These are phyloP conservation scores for Cathartes aura DNA, from an alignment of 2,113 vertebrate species.

Conservation along the genomic window DNA sequence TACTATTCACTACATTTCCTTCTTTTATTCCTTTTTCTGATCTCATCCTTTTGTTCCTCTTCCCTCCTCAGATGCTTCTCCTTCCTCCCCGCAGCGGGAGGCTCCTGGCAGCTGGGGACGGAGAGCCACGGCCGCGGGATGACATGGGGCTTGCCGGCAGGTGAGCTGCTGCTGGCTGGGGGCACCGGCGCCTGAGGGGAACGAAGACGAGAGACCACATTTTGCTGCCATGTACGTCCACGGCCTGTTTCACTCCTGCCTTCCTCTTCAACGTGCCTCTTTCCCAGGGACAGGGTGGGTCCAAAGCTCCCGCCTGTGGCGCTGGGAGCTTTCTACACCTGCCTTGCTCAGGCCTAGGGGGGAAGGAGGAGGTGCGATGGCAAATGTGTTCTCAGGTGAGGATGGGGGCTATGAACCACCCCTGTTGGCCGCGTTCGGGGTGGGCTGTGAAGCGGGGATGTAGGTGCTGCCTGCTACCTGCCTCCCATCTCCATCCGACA, in stretches of 20 bases:
- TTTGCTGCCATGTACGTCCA: not conserved
- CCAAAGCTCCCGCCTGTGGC: not conserved
- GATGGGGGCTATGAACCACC: not conserved
- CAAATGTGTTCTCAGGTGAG: not conserved
- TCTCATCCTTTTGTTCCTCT: conserved; percentile 49
- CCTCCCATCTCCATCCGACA: not conserved
- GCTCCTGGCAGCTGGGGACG: not conserved
- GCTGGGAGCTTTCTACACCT: not conserved
- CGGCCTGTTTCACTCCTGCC: not conserved
- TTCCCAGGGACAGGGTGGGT: not conserved
- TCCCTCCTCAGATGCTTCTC: not conserved
- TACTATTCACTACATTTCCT: conserved; percentile 10
- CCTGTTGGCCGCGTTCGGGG: fast-evolving
- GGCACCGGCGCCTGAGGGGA: not conserved
- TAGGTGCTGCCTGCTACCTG: not conserved
- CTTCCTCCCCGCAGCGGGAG: not conserved
- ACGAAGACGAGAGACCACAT: not conserved
- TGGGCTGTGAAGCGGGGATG: fast-evolving
- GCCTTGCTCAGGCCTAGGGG: not conserved
- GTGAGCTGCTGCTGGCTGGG: not conserved
- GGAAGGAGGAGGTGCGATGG: not conserved
- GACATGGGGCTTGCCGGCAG: not conserved
- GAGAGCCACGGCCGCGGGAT: not conserved
- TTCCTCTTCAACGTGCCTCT: not conserved
- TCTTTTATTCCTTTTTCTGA: conserved; percentile 35